phyloP scores from a whole-genome alignment of 1,140 invertebrate species.

The Hypsibius dujardini region DNA sequence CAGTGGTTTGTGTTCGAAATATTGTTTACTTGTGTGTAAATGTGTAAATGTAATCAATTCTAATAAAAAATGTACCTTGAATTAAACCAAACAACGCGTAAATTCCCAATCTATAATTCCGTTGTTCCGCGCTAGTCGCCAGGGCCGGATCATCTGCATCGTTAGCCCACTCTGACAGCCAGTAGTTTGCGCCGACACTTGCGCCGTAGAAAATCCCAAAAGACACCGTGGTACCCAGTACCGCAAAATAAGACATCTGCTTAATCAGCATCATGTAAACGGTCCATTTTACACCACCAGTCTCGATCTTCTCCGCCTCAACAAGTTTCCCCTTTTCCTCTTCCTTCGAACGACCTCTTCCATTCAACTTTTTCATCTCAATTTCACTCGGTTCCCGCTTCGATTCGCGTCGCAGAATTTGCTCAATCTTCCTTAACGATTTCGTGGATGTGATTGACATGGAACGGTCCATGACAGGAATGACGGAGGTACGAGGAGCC shows the following conservation, averaged over 20 bases:
- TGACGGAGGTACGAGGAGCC: too few relatives aligned
- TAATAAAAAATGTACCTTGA: constrained; percentile 2
- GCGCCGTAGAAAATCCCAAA: neutral
- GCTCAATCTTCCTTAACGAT: neutral
- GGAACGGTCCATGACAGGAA: neutral
- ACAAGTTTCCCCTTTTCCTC: neutral
- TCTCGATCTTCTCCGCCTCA: constrained; percentile 26
- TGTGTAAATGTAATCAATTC: too few relatives aligned
- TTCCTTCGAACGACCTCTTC: neutral
- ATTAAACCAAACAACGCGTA: neutral
- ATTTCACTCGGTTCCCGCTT: constrained; percentile 8
- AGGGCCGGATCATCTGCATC: constrained; percentile 8
- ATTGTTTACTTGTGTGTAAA: too few relatives aligned
- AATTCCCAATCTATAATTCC: constrained; percentile 2
- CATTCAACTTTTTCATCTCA: neutral
- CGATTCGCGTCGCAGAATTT: neutral
- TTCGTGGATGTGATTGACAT: neutral
- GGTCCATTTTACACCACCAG: constrained; percentile 23
- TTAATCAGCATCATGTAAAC: neutral
- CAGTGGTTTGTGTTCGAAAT: too few relatives aligned
- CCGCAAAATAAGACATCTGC: neutral
- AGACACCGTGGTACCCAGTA: neutral
- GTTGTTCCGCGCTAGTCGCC: neutral
- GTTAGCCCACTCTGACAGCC: neutral
- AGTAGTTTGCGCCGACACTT: neutral